phyloP scores from a whole-genome alignment of 2,888 invertebrate genomes.

The Scotopteryx bipunctaria region DNA sequence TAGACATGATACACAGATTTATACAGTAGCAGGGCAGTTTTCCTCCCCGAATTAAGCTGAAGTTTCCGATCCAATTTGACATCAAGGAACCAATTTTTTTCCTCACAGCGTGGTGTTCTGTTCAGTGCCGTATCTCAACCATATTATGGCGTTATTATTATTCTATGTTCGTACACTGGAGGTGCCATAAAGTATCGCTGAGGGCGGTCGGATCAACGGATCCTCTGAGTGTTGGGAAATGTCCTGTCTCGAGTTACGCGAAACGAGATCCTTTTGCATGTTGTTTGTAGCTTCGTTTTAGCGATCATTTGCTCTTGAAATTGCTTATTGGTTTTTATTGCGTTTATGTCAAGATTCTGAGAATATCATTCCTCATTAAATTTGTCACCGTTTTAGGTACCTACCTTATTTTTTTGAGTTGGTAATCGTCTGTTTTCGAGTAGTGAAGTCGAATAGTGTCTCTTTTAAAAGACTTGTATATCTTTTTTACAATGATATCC shows the following conservation, averaged over 20 bases:
- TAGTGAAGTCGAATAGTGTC: too few relatives aligned
- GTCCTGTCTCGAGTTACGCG: constrained; percentile 21
- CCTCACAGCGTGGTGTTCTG: constrained; percentile 4
- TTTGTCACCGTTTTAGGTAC: neutral
- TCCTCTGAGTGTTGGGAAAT: constrained; percentile 23
- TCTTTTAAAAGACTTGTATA: too few relatives aligned
- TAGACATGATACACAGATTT: neutral
- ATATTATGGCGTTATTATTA: constrained; percentile 23
- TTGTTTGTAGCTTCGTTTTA: constrained; percentile 16
- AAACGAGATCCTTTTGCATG: constrained; percentile 20
- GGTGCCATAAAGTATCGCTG: constrained; percentile 27
- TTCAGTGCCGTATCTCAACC: constrained; percentile 12
- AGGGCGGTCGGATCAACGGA: constrained; percentile 26
- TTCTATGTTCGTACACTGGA: constrained; percentile 21
- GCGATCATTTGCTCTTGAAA: constrained; percentile 23
- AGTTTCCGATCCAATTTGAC: constrained; percentile 15
- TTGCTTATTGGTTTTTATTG: constrained; percentile 16
- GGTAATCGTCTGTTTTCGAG: too few relatives aligned
- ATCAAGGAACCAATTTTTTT: constrained; percentile 5
- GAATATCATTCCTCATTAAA: neutral
- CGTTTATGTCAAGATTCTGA: constrained; percentile 7
- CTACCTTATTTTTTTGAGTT: too few relatives aligned
- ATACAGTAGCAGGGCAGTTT: neutral
- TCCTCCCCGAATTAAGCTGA: constrained; percentile 1
- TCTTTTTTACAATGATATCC: too few relatives aligned